Evolutionary conservation across 2,888 invertebrate species (phyloP).

Genomic region (Ectropis crepuscularia): DNA sequence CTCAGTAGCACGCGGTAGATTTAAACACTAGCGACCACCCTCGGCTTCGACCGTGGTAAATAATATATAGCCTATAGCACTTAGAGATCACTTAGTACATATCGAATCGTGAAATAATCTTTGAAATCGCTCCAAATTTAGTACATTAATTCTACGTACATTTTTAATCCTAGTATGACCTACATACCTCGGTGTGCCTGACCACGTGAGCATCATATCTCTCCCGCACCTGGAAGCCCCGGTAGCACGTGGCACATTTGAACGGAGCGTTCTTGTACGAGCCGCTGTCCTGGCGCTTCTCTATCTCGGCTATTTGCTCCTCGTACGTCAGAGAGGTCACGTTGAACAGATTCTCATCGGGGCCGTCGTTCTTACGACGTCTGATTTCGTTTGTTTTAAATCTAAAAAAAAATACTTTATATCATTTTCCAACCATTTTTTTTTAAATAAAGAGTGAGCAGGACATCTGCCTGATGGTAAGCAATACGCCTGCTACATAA

Average conservation of each 20-base stretch:
- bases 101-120: no score
- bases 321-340: constrained; percentile 65
- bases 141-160: neutral
- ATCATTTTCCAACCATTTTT: no score
- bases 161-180: neutral
- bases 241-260: constrained; percentile 65
- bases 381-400: constrained; percentile 68
- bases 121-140: no score
- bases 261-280: constrained; percentile 62
- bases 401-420: no score
- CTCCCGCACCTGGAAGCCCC: constrained; percentile 67
- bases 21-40: no score
- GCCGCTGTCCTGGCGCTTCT: constrained; percentile 61
- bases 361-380: constrained; percentile 57
- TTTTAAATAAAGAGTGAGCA: no score
- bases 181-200: constrained; percentile 68
- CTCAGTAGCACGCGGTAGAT: constrained; percentile 65
- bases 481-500: no score
- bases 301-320: constrained; percentile 69
- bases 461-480: no score
- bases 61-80: no score
- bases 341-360: constrained; percentile 68
- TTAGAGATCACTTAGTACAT: no score
- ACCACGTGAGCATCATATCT: constrained; percentile 66
- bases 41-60: no score